Conservation (phyloP, 2,888 invertebrate species). For the Pollenia amentaria region DNA sequence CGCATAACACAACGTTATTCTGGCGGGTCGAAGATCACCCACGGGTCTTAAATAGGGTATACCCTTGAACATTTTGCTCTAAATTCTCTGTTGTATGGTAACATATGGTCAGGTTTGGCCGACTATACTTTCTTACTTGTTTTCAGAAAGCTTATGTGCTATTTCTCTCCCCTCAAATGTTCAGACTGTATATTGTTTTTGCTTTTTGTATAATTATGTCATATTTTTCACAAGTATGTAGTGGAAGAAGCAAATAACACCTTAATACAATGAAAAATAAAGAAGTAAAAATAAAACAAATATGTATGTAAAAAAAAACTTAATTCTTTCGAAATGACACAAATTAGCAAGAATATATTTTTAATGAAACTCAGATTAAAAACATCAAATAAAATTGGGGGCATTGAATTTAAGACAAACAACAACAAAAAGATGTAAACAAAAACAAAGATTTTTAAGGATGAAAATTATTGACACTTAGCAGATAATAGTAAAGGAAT, state of each 20-base stretch:
- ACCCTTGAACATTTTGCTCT: no score
- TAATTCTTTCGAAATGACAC: slow-evolving; percentile 19
- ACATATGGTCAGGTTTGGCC: no score
- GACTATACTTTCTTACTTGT: neutral
- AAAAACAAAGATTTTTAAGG: neutral
- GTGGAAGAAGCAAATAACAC: slow-evolving; percentile 58
- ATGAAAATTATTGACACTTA: neutral
- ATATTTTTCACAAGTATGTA: slow-evolving; percentile 69
- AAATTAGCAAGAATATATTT: slow-evolving; percentile 7
- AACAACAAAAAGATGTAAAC: slow-evolving; percentile 6
- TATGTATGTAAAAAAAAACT: neutral
- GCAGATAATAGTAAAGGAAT: neutral
- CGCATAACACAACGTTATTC: no score
- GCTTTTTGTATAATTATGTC: slow-evolving; percentile 68
- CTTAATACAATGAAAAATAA: slow-evolving; percentile 32
- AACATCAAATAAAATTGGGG: neutral
- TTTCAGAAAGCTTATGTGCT: neutral
- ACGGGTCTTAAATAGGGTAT: no score
- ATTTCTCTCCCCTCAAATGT: slow-evolving; percentile 8
- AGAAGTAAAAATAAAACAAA: neutral
- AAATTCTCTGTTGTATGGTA: no score
- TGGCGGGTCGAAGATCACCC: no score
- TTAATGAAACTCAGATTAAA: neutral
- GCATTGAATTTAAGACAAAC: neutral
- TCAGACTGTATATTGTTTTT: slow-evolving; percentile 18